Evolutionary conservation across 2,797 vertebrate species (phyloP).

Genomic region (Steatocranus sp.): DNA sequence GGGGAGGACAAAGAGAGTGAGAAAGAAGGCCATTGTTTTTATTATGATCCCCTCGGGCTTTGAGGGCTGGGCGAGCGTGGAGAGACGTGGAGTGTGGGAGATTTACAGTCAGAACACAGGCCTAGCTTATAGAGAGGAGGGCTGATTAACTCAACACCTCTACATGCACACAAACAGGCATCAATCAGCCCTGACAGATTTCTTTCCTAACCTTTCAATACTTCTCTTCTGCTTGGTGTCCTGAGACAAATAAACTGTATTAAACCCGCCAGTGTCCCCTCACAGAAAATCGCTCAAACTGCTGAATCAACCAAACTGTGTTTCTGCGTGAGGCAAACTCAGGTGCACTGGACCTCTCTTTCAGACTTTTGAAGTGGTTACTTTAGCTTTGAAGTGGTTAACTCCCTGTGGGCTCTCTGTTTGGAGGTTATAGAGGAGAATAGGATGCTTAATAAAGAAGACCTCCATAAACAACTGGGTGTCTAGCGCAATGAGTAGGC

Average conservation of each 20-base stretch:
- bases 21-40: slow-evolving; percentile 63
- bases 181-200: slow-evolving; percentile 12
- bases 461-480: not conserved
- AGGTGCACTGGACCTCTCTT: not conserved
- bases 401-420: not conserved
- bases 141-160: slow-evolving; percentile 46
- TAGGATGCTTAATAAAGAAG: not conserved
- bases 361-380: not conserved
- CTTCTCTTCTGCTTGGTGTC: not conserved
- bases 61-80: slow-evolving; percentile 19
- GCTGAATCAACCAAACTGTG: not conserved
- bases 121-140: slow-evolving; percentile 24
- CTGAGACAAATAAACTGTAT: not conserved
- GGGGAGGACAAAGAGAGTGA: not conserved
- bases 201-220: not conserved
- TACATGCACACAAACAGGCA: not conserved
- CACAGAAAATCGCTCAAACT: not conserved
- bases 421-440: not conserved
- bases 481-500: slow-evolving; percentile 35
- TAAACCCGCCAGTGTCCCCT: not conserved
- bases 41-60: slow-evolving; percentile 41
- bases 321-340: not conserved
- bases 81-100: slow-evolving; percentile 19
- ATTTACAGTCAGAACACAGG: slow-evolving; percentile 48
- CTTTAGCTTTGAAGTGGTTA: slow-evolving; percentile 1